Percentiles rank a stretch among this genome's conserved stretches.
Conservation (phyloP, 1,140 invertebrate species). For the Zaprionus camerounensis region DNA sequence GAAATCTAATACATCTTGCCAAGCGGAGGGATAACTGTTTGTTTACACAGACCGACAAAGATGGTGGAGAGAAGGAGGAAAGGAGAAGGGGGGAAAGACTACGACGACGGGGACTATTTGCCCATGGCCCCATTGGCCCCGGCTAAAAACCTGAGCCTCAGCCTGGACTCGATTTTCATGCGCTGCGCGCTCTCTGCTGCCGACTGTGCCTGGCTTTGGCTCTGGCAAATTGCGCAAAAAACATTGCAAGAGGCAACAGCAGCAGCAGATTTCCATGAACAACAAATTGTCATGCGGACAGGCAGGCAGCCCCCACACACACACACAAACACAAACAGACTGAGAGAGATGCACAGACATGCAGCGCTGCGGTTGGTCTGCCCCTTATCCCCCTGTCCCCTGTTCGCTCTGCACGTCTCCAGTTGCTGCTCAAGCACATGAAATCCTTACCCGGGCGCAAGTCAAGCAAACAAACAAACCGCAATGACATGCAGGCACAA, state of each 20-base stretch:
- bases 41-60: conserved; percentile 65
- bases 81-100: not conserved
- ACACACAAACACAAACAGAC: conserved; percentile 21
- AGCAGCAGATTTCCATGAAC: conserved; percentile 74
- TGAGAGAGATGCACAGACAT: conserved; percentile 25
- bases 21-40: conserved; percentile 74
- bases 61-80: not conserved
- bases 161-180: conserved; percentile 32
- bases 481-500: conserved; percentile 77
- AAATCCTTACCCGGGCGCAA: conserved; percentile 80
- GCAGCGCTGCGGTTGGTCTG: conserved; percentile 73
- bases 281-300: conserved; percentile 82
- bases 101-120: conserved; percentile 38
- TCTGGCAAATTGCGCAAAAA: conserved; percentile 82
- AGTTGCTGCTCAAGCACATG: conserved; percentile 74
- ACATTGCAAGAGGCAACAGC: conserved; percentile 61
- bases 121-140: conserved; percentile 25
- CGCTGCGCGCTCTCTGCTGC: conserved; percentile 8
- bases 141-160: conserved; percentile 43
- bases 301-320: conserved; percentile 63
- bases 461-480: conserved; percentile 82
- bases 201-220: conserved; percentile 67
- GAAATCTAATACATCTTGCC: conserved; percentile 81
- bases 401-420: conserved; percentile 14
- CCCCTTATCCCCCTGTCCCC: not conserved